Evolutionary conservation across 2,888 invertebrate genomes (phyloP).

Genomic region (Catocala nupta): DNA sequence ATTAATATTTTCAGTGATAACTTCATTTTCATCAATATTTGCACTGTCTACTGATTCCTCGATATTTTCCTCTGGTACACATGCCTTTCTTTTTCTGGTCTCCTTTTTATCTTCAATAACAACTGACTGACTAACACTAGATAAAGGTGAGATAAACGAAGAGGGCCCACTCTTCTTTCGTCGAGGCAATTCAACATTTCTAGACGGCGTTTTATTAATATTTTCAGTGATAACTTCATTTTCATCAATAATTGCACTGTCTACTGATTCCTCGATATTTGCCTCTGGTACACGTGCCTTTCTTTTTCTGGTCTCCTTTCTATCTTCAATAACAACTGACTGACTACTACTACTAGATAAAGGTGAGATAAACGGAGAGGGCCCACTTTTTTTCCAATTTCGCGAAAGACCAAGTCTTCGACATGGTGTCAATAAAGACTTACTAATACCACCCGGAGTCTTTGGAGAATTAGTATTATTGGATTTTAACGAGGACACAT

Average conservation of each 20-base stretch:
- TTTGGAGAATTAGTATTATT: constrained; percentile 72
- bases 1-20: constrained; percentile 31
- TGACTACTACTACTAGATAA: constrained; percentile 46
- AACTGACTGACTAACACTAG: constrained; percentile 42
- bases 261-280: constrained; percentile 28
- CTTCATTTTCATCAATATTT: constrained; percentile 12
- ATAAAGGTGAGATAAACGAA: constrained; percentile 77
- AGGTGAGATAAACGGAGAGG: constrained; percentile 80
- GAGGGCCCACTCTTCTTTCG: constrained; percentile 71
- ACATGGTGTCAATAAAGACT: constrained; percentile 84
- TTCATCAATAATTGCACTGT: constrained; percentile 11
- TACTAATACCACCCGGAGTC: constrained; percentile 84
- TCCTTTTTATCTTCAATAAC: constrained; percentile 50
- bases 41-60: constrained; percentile 25
- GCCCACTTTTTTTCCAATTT: constrained; percentile 73
- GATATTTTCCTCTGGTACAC: constrained; percentile 45
- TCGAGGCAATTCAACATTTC: constrained; percentile 60
- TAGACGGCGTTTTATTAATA: constrained; percentile 60
- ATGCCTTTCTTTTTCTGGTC: constrained; percentile 65
- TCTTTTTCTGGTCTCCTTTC: constrained; percentile 61
- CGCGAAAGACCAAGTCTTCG: constrained; percentile 85
- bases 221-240: constrained; percentile 29
- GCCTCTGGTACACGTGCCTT: constrained; percentile 55
- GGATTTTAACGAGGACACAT: constrained; percentile 61
- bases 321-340: constrained; percentile 49